Evolutionary conservation across 2,797 vertebrate genomes (phyloP).

Genomic region (Ctenochaetus hawaiiensis): DNA sequence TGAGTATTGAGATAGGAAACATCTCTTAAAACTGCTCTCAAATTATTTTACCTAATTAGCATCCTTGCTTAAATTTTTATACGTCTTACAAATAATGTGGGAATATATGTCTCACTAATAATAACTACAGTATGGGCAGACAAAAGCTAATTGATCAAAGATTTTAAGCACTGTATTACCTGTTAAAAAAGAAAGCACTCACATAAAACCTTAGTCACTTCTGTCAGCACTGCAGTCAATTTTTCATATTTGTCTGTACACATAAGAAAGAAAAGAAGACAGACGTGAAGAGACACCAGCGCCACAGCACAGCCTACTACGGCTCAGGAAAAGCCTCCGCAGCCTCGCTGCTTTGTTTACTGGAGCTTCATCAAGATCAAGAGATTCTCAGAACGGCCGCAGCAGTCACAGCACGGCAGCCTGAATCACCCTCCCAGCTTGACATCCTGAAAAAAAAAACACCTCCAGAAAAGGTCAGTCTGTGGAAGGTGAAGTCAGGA

Average conservation of each 20-base stretch:
- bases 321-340: slow-evolving; percentile 25
- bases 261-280: slow-evolving; percentile 40
- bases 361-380: slow-evolving; percentile 55
- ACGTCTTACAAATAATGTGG: not conserved
- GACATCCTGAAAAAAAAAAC: slow-evolving; percentile 10
- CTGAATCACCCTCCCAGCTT: slow-evolving; percentile 30
- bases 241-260: slow-evolving; percentile 72
- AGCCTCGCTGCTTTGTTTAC: slow-evolving; percentile 53
- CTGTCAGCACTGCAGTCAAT: slow-evolving; percentile 80
- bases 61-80: not conserved
- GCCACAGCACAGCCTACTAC: slow-evolving; percentile 31
- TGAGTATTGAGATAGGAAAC: slow-evolving; percentile 3
- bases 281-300: slow-evolving; percentile 51
- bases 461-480: slow-evolving; percentile 26
- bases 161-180: slow-evolving; percentile 67
- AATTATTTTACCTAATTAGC: not conserved
- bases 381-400: slow-evolving; percentile 42
- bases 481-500: slow-evolving; percentile 7
- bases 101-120: no score
- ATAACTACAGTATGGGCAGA: not conserved
- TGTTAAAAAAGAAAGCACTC: slow-evolving; percentile 72
- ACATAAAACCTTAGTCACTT: slow-evolving; percentile 66
- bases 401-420: slow-evolving; percentile 33
- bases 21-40: not conserved
- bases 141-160: slow-evolving; percentile 11